These are phyloP conservation scores for Thecocarcelia acutangulata DNA, from an alignment of 2,888 invertebrate genomes.

Conservation along the genomic window DNA sequence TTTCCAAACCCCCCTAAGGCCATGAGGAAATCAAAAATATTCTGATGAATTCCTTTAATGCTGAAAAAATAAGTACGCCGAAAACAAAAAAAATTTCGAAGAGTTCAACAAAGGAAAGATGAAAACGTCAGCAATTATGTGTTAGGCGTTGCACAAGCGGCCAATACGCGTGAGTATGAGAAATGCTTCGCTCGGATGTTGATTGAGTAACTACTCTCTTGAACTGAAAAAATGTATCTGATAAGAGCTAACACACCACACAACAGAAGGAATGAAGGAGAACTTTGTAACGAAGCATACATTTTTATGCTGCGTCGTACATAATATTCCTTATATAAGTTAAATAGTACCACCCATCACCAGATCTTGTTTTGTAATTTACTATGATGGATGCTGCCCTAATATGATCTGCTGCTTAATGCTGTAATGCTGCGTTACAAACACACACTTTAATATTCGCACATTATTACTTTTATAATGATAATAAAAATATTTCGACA, in stretches of 20 bases:
- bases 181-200: slow-evolving; percentile 61
- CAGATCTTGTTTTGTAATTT: too few relatives aligned
- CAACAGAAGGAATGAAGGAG: slow-evolving; percentile 30
- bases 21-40: slow-evolving; percentile 29
- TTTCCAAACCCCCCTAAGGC: slow-evolving; percentile 1
- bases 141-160: slow-evolving; percentile 36
- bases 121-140: slow-evolving; percentile 18
- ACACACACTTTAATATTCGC: too few relatives aligned
- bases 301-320: too few relatives aligned
- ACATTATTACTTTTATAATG: too few relatives aligned
- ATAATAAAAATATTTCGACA: too few relatives aligned
- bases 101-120: slow-evolving; percentile 23
- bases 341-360: too few relatives aligned
- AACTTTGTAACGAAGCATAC: too few relatives aligned
- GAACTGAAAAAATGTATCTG: slow-evolving; percentile 36
- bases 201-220: slow-evolving; percentile 62
- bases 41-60: slow-evolving; percentile 9
- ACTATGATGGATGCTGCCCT: too few relatives aligned
- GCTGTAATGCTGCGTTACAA: too few relatives aligned
- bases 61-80: slow-evolving; percentile 24
- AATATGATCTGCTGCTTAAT: too few relatives aligned
- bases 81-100: slow-evolving; percentile 52
- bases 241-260: slow-evolving; percentile 36
- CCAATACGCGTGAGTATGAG: slow-evolving; percentile 9
- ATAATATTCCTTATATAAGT: too few relatives aligned